Conservation (phyloP, 2,888 invertebrate genomes). For the Xylocampa areola region DNA sequence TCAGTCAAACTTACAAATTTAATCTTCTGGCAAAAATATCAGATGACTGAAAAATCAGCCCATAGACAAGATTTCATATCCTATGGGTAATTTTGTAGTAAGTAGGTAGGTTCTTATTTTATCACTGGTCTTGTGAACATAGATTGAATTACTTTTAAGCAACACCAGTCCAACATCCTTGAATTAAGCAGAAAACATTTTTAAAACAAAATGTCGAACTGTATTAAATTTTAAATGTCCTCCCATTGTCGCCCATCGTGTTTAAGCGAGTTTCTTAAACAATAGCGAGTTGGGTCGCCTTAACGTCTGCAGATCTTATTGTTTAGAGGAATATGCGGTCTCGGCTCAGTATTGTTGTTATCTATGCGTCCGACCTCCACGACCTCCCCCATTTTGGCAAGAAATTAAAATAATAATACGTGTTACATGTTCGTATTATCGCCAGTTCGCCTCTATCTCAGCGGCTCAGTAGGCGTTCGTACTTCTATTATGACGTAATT, state of each 20-base stretch:
- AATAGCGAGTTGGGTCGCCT: conserved; percentile 66
- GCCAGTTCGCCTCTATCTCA: conserved; percentile 45
- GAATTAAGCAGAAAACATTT: conserved; percentile 33
- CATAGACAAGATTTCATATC: too few species aligned
- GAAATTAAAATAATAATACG: conserved; percentile 64
- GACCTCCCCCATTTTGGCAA: conserved; percentile 52
- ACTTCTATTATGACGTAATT: conserved; percentile 35
- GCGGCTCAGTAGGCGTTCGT: conserved; percentile 30
- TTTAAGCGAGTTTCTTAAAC: conserved; percentile 62
- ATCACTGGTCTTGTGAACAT: too few species aligned
- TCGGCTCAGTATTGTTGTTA: conserved; percentile 63
- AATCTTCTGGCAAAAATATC: too few species aligned
- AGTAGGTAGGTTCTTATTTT: background rate
- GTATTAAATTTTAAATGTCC: conserved; percentile 59
- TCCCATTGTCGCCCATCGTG: conserved; percentile 56
- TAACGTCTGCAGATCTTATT: conserved; percentile 68
- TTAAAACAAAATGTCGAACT: conserved; percentile 55
- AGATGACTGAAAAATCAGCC: too few species aligned
- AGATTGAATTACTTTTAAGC: conserved; percentile 17
- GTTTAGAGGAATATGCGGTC: conserved; percentile 66
- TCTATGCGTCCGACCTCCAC: conserved; percentile 61
- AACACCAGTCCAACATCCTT: conserved; percentile 33
- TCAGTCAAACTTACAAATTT: too few species aligned
- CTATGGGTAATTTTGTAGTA: too few species aligned
- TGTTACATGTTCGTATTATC: conserved; percentile 53